A percentile compares a stretch with the other conserved stretches of the same genome.
These are phyloP conservation scores for Euura lappo DNA, from an alignment of 1,140 invertebrate species.

Conservation along the genomic window DNA sequence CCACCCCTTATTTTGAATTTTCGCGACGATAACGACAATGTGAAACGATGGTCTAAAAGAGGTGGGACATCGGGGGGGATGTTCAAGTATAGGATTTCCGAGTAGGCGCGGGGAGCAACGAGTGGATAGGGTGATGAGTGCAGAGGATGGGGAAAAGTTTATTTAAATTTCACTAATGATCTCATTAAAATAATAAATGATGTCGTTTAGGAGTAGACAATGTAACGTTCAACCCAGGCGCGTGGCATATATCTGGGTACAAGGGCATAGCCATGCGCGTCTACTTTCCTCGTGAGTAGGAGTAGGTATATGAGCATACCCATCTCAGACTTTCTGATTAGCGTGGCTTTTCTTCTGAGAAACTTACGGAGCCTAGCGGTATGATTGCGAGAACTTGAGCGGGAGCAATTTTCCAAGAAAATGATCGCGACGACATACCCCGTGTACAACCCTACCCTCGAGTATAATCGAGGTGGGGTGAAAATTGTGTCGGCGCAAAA, in stretches of 20 bases:
- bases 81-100: not conserved
- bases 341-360: not conserved
- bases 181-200: conserved; percentile 49
- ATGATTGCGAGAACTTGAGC: no score
- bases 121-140: conserved; percentile 26
- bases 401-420: no score
- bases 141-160: conserved; percentile 34
- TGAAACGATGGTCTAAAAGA: no score
- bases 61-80: not conserved
- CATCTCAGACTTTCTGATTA: not conserved
- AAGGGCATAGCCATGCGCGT: not conserved
- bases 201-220: conserved; percentile 33
- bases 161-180: conserved; percentile 47
- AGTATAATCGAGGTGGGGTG: not conserved
- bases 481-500: no score
- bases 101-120: not conserved
- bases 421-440: no score
- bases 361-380: no score
- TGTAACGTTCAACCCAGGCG: not conserved
- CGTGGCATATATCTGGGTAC: not conserved
- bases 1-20: no score
- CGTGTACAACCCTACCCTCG: not conserved
- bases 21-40: no score
- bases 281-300: not conserved
- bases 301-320: not conserved